These are phyloP conservation scores for Eudasyphora cyanicolor DNA, from an alignment of 2,888 invertebrate species.

Conservation along the genomic window DNA sequence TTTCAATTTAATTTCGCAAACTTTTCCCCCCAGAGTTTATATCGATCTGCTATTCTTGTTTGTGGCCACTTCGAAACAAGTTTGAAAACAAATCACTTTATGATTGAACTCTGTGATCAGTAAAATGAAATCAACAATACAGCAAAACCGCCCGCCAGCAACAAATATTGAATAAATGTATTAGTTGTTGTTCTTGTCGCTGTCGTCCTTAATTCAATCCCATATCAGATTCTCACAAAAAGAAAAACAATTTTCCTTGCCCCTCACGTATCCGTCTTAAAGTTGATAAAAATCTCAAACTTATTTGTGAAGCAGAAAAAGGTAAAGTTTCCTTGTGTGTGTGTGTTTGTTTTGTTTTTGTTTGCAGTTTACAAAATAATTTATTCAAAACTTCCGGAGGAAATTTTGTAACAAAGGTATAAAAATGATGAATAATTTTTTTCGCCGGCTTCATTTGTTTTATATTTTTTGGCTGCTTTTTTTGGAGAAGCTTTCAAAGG, in stretches of 20 bases:
- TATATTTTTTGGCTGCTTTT: background rate
- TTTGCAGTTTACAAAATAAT: background rate
- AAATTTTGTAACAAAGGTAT: background rate
- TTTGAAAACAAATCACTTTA: background rate
- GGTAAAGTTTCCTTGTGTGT: background rate
- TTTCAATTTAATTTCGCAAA: slow-evolving; percentile 37
- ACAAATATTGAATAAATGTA: background rate
- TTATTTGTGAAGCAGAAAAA: too few relatives aligned
- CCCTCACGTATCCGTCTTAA: too few relatives aligned
- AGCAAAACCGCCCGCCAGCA: background rate
- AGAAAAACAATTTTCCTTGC: too few relatives aligned
- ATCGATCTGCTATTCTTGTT: background rate
- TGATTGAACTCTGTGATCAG: background rate
- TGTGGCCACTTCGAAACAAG: too few relatives aligned
- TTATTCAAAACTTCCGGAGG: slow-evolving; percentile 17
- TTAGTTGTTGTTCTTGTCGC: background rate
- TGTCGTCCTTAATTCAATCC: background rate
- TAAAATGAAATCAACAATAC: background rate
- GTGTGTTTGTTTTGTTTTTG: background rate
- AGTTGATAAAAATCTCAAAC: too few relatives aligned
- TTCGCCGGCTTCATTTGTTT: background rate
- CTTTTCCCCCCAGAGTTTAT: background rate
- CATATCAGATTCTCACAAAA: background rate
- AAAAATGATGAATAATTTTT: background rate
- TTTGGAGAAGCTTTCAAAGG: background rate